Conservation (phyloP, 2,888 invertebrate genomes). For the Hybos culiciformis region DNA sequence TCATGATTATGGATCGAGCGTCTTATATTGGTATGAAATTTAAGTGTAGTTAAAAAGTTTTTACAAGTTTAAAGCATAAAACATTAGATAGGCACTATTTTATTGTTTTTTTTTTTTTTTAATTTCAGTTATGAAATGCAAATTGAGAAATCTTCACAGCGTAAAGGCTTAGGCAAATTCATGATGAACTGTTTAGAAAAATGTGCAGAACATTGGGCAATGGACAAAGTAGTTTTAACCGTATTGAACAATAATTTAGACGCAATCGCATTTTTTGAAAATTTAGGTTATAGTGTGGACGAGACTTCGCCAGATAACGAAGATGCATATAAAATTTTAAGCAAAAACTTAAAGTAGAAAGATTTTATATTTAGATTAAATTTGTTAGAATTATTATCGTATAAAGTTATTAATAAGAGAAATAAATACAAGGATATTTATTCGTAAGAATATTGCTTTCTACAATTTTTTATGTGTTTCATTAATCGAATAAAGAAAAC, state of each 20-base stretch:
- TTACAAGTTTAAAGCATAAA: neutral
- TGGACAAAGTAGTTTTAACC: constrained; percentile 66
- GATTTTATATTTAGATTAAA: constrained; percentile 10
- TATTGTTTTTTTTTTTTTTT: constrained; percentile 7
- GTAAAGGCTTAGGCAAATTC: constrained; percentile 66
- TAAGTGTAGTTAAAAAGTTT: neutral
- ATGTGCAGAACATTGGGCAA: constrained; percentile 52
- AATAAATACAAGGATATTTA: neutral
- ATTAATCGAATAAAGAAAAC: too few species aligned
- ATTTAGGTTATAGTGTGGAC: constrained; percentile 51
- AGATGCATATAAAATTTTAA: constrained; percentile 48
- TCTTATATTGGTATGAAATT: constrained; percentile 50
- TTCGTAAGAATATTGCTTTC: neutral
- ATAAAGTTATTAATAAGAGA: neutral
- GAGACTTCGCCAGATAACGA: constrained; percentile 51
- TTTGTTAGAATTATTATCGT: neutral
- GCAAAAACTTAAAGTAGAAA: constrained; percentile 49
- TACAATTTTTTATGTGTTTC: neutral
- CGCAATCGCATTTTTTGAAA: constrained; percentile 53
- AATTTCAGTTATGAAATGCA: constrained; percentile 67
- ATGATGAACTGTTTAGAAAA: constrained; percentile 61
- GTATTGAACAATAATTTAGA: constrained; percentile 58
- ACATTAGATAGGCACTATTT: neutral
- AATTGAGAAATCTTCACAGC: constrained; percentile 46
- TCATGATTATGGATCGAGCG: constrained; percentile 49